A percentile compares a stretch with the other conserved stretches of the same genome.
Evolutionary conservation across 2,113 vertebrate genomes (phyloP).

Genomic region (Cyanistes caeruleus): DNA sequence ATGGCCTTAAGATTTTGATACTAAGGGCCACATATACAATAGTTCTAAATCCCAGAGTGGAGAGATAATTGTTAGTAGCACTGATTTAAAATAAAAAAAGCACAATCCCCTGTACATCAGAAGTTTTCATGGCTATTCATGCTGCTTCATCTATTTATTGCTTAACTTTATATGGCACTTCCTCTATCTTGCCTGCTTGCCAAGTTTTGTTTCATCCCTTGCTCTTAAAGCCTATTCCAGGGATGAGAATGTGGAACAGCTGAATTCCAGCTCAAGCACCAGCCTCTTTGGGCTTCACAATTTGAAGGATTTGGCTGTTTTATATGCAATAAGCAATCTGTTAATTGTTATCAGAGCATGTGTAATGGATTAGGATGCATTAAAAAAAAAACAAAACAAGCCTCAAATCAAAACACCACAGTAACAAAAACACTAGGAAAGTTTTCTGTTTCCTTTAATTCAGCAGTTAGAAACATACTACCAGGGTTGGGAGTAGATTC

Average conservation of each 20-base stretch:
- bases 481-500: fast-evolving
- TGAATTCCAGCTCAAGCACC: background rate
- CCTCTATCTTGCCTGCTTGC: background rate
- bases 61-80: background rate
- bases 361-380: background rate
- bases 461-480: background rate
- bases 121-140: background rate
- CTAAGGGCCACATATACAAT: background rate
- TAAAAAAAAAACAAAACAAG: background rate
- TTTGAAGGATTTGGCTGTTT: background rate
- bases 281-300: background rate
- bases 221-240: background rate
- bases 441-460: background rate
- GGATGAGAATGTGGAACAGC: background rate
- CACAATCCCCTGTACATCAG: background rate
- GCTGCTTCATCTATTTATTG: background rate
- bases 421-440: background rate
- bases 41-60: background rate
- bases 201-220: background rate
- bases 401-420: background rate
- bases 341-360: background rate
- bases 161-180: background rate
- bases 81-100: background rate
- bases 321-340: background rate
- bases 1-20: background rate